Conservation (phyloP, 2,113 vertebrate genomes). For the Sclerurus mexicanus region DNA sequence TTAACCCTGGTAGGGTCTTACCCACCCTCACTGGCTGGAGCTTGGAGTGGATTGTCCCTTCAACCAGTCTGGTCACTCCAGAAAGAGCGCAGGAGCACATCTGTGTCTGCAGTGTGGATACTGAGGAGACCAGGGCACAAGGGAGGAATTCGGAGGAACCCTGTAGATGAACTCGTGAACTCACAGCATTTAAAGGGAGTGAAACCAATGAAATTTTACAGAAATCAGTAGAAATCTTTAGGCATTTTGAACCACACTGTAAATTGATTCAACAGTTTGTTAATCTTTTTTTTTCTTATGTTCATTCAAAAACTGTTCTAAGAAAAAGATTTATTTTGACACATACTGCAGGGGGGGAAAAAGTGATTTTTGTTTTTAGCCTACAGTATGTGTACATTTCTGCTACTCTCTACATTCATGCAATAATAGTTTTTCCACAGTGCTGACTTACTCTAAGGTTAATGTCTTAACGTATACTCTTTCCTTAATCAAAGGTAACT, state of each 20-base stretch:
- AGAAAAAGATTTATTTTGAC: not conserved
- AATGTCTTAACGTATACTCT: not conserved
- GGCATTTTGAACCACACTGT: not conserved
- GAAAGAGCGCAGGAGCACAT: not conserved
- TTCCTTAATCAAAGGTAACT: not conserved
- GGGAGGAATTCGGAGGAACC: not conserved
- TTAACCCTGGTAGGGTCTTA: not conserved
- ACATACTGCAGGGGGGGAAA: fast-evolving
- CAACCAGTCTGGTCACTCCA: not conserved
- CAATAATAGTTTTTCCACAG: not conserved
- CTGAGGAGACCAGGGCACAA: not conserved
- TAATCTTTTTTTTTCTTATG: not conserved
- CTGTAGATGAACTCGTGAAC: not conserved
- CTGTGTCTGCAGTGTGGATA: too few species aligned
- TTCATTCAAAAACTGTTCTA: not conserved
- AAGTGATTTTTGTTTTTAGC: fast-evolving
- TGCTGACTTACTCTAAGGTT: not conserved
- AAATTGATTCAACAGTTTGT: not conserved
- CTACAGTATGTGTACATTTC: not conserved
- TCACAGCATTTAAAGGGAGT: not conserved
- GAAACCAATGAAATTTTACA: not conserved
- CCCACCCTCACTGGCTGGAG: fast-evolving
- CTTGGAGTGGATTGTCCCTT: not conserved
- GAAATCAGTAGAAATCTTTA: not conserved
- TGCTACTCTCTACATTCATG: not conserved